Evolutionary conservation across 37 sponge, comb jelly and placozoan genomes (phyloP).

Genomic region (Amphimedon queenslandica): DNA sequence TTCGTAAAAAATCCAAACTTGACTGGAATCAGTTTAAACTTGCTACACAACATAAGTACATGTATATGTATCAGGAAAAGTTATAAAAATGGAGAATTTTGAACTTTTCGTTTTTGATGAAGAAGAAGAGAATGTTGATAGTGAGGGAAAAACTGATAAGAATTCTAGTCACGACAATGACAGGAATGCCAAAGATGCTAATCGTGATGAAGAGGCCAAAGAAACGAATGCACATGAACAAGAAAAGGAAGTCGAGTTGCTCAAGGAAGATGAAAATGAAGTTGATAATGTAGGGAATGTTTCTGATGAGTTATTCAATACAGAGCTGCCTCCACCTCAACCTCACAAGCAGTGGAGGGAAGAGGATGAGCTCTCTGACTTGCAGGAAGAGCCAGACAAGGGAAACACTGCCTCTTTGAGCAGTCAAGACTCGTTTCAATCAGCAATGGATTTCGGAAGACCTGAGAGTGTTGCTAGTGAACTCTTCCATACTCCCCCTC

Average conservation of each 20-base stretch:
- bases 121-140: not conserved
- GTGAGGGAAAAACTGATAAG: not conserved
- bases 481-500: conserved; percentile 1
- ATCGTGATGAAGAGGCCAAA: not conserved
- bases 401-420: not conserved
- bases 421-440: conserved; percentile 3
- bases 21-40: too few relatives aligned
- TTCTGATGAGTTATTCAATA: not conserved
- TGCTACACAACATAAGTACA: too few relatives aligned
- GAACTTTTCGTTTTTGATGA: too few relatives aligned
- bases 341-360: not conserved
- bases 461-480: conserved; percentile 7
- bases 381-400: not conserved
- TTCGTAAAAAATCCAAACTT: too few relatives aligned
- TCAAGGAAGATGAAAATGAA: conserved; percentile 3
- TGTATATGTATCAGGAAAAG: too few relatives aligned
- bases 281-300: not conserved
- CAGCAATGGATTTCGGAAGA: not conserved
- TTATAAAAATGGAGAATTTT: too few relatives aligned
- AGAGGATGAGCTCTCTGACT: not conserved
- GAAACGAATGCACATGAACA: not conserved
- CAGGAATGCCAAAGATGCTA: not conserved
- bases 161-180: not conserved
- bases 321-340: not conserved
- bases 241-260: not conserved